phyloP scores from a whole-genome alignment of 2,888 invertebrate genomes.

The Clepsis dumicolana region DNA sequence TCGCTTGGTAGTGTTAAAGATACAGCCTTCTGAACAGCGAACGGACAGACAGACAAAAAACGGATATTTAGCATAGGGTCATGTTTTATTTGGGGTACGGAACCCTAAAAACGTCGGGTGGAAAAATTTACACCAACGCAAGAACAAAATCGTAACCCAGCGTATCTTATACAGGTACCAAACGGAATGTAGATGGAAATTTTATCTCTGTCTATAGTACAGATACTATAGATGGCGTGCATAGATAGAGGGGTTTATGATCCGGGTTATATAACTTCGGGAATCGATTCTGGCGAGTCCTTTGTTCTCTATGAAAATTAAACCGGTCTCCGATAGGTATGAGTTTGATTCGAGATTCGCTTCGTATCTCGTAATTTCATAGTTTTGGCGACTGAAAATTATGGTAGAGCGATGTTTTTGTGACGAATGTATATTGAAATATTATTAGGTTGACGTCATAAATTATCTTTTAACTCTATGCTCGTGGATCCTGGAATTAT shows the following conservation, averaged over 20 bases:
- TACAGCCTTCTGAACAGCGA: too few species aligned
- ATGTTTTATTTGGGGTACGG: too few species aligned
- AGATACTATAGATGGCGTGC: conserved; percentile 1
- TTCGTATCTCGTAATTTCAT: too few species aligned
- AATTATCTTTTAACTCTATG: too few species aligned
- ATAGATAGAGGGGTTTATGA: conserved; percentile 30
- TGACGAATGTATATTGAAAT: too few species aligned
- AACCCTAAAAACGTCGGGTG: not conserved
- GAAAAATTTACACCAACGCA: not conserved
- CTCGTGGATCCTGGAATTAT: too few species aligned
- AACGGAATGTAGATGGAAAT: conserved; percentile 31
- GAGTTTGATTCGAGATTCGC: conserved; percentile 1
- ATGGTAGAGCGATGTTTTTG: too few species aligned
- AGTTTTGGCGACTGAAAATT: not conserved
- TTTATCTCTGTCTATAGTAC: conserved; percentile 19
- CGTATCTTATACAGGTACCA: conserved; percentile 15
- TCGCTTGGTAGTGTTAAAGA: too few species aligned
- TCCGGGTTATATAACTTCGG: conserved; percentile 18
- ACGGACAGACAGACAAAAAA: too few species aligned
- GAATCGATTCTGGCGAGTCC: conserved; percentile 31
- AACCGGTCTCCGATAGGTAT: conserved; percentile 3
- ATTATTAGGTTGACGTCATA: too few species aligned
- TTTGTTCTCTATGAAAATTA: conserved; percentile 32
- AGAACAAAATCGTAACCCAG: conserved; percentile 30
- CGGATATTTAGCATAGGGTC: too few species aligned